Conservation (phyloP, 2,113 vertebrate genomes). For the Dicerorhinus sumatrensis region DNA sequence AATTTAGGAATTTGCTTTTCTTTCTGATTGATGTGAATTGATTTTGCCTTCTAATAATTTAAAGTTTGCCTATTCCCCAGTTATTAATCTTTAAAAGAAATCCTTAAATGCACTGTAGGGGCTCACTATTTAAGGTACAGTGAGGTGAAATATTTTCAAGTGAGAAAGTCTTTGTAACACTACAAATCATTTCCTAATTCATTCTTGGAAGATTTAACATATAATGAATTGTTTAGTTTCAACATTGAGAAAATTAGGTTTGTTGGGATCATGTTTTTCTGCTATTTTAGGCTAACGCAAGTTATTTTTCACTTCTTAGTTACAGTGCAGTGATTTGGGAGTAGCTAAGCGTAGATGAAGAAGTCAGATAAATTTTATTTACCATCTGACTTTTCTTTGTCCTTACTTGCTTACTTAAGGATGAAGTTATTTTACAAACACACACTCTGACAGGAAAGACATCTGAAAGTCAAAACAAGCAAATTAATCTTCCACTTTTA, state of each 20-base stretch:
- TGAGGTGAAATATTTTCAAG: neutral
- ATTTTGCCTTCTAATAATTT: neutral
- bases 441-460: conserved; percentile 76
- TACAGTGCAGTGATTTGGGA: neutral
- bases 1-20: neutral
- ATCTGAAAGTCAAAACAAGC: neutral
- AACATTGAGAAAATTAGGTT: neutral
- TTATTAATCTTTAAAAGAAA: neutral
- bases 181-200: neutral
- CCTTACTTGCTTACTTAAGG: conserved; percentile 89
- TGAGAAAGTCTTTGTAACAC: neutral
- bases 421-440: conserved; percentile 85
- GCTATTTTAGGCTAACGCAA: neutral
- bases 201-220: neutral
- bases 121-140: neutral
- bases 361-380: conserved; percentile 63
- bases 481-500: neutral
- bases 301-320: neutral
- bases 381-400: conserved; percentile 81
- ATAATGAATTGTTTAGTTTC: neutral
- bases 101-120: neutral
- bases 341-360: conserved; percentile 10
- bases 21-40: neutral
- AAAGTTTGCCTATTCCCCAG: neutral
- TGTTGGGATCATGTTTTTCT: neutral